Conservation (phyloP, 2,888 invertebrate genomes). For the Conops quadrifasciatus region DNA sequence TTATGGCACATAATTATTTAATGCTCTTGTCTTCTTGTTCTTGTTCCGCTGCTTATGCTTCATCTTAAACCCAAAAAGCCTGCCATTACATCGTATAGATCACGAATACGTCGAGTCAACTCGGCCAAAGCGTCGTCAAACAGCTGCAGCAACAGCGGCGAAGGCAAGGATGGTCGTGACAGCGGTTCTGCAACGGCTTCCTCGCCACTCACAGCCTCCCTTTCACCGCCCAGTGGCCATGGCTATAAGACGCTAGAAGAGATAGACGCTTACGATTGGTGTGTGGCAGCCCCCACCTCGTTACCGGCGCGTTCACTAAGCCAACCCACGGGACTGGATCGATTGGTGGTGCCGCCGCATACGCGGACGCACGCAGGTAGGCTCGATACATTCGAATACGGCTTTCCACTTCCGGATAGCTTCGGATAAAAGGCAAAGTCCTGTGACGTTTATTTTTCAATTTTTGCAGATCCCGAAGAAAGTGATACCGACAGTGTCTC, state of each 20-base stretch:
- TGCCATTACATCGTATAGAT: constrained; percentile 41
- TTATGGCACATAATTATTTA: neutral
- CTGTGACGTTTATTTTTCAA: constrained; percentile 30
- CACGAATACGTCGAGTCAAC: constrained; percentile 59
- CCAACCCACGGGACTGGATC: constrained; percentile 68
- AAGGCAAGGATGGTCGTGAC: neutral
- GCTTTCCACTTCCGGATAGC: too few relatives aligned
- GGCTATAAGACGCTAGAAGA: constrained; percentile 52
- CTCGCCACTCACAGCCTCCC: neutral
- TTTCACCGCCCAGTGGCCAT: constrained; percentile 38
- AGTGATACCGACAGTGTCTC: constrained; percentile 64
- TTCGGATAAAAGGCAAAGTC: constrained; percentile 21
- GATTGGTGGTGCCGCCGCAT: constrained; percentile 15
- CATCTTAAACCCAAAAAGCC: neutral
- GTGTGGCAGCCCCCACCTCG: constrained; percentile 49
- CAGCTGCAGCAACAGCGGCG: constrained; percentile 38
- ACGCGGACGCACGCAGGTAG: constrained; percentile 38
- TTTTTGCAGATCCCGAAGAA: constrained; percentile 56
- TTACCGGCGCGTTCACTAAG: constrained; percentile 71
- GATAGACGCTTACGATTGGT: constrained; percentile 49
- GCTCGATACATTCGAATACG: neutral
- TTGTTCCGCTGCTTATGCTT: too few relatives aligned
- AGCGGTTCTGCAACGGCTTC: neutral
- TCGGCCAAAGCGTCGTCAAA: constrained; percentile 58
- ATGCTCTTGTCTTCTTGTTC: neutral